Percentiles rank a stretch among this genome's conserved stretches.
phyloP scores from a whole-genome alignment of 2,888 invertebrate species.

The Apodemia duryi region DNA sequence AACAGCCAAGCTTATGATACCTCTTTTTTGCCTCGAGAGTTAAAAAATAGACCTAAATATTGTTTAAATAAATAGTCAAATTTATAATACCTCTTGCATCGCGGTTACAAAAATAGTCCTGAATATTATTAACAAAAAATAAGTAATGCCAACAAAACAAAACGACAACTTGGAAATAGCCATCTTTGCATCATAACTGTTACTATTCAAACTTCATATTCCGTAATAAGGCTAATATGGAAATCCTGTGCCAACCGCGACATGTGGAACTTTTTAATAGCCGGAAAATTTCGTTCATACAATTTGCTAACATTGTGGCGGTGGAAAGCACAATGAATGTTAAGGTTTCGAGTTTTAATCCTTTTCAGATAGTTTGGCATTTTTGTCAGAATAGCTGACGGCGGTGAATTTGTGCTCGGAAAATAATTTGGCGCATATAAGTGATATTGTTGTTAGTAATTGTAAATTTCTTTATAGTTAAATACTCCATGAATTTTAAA shows the following conservation, averaged over 20 bases:
- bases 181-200: conserved; percentile 12
- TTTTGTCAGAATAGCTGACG: conserved; percentile 3
- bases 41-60: too few species aligned
- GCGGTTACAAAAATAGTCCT: too few species aligned
- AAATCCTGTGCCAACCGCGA: conserved; percentile 26
- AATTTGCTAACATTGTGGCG: conserved; percentile 28
- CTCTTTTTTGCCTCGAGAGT: too few species aligned
- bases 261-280: conserved; percentile 29
- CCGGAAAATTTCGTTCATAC: conserved; percentile 23
- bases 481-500: too few species aligned
- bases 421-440: neutral
- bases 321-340: conserved; percentile 15
- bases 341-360: conserved; percentile 19
- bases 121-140: neutral
- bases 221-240: conserved; percentile 28
- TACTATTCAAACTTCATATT: conserved; percentile 23
- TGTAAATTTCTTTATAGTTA: too few species aligned
- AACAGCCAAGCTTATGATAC: too few species aligned
- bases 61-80: too few species aligned
- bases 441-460: too few species aligned
- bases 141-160: neutral
- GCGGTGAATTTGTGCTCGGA: neutral
- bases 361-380: conserved; percentile 14
- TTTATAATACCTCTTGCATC: too few species aligned
- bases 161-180: neutral